Evolutionary conservation across 2,888 invertebrate genomes (phyloP).

Genomic region (Podabrus alpinus): DNA sequence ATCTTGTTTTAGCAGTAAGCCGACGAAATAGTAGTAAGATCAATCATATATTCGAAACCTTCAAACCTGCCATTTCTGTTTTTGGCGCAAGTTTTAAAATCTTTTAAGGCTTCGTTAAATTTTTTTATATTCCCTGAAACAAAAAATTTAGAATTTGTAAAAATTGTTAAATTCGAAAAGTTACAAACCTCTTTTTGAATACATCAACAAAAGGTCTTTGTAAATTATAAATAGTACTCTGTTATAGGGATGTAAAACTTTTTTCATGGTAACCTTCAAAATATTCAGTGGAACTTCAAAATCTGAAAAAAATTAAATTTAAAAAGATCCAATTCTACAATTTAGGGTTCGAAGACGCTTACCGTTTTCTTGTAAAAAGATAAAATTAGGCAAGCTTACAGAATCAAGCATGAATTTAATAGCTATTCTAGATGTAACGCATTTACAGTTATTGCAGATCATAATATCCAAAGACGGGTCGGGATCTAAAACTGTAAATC

Average conservation of each 20-base stretch:
- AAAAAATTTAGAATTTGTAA: not conserved
- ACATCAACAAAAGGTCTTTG: not conserved
- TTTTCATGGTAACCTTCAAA: no score
- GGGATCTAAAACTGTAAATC: not conserved
- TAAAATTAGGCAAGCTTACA: not conserved
- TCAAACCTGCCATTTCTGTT: not conserved
- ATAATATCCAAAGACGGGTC: not conserved
- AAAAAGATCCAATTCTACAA: no score
- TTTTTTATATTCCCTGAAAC: not conserved
- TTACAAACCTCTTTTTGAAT: not conserved
- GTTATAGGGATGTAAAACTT: not conserved
- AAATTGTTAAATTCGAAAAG: not conserved
- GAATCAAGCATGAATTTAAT: not conserved
- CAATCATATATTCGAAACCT: not conserved
- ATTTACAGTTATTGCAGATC: not conserved
- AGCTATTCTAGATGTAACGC: not conserved
- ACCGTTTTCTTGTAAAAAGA: not conserved
- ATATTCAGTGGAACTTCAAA: not conserved
- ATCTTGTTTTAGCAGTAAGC: no score
- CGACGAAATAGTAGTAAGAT: no score
- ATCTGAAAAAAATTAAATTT: no score
- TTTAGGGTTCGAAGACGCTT: no score
- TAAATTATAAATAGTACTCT: not conserved
- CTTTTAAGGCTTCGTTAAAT: not conserved
- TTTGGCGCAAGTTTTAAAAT: not conserved